Base-by-base conservation (phyloP, 2,797 vertebrate species). In the Xyrichtys novacula region DNA sequence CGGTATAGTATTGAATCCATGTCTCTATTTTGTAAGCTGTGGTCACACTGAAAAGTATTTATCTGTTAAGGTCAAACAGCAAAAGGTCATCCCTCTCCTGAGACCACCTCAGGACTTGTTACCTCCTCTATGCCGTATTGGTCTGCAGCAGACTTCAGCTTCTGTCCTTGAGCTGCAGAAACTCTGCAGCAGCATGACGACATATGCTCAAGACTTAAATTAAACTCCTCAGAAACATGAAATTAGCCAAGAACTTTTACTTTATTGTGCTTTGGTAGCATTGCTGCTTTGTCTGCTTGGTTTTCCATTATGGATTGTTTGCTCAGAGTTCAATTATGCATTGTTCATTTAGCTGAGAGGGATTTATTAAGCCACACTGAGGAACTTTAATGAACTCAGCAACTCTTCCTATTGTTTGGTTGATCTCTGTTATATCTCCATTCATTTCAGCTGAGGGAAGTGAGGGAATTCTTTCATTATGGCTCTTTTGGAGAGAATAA, bases 301-400 rank as follows among this genome's bases (percentile, higher is more conserved):
- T 64, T 28, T 78, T 80, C 31, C 53, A 72, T 81, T 75, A 62
- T 53, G 43, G 14, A 58, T 49, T 66, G 49, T 57, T 73, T 73
- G 34, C 38, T 59, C 38, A 1, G 54, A 20, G 61, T 70, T 57
- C 32, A 83, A 60, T 83, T 76, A 73, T 65, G 58, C 71, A 53
- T 61, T 50, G 50, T 60, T 72, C n/a, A 63, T 79, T 82, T 43
- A 63, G 47, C 78, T 65, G 70, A 77, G 67, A 42, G 55, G 56
- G 60, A 75, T 65, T 87, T 83, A 81, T 68, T 55, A 65, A 74
- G 71, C 50, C 6, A 6, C 47, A 52, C 28, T 44, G 49, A 67
- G 54, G 1, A 0, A 62, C 53, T 36, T 52, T 65, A 65, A 79
- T 72, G 42, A 44, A 66, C 53, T 73, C 65, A 64, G 60, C 62